These are phyloP conservation scores for Australoheros facetus DNA, from an alignment of 2,797 vertebrate genomes.

Conservation along the genomic window DNA sequence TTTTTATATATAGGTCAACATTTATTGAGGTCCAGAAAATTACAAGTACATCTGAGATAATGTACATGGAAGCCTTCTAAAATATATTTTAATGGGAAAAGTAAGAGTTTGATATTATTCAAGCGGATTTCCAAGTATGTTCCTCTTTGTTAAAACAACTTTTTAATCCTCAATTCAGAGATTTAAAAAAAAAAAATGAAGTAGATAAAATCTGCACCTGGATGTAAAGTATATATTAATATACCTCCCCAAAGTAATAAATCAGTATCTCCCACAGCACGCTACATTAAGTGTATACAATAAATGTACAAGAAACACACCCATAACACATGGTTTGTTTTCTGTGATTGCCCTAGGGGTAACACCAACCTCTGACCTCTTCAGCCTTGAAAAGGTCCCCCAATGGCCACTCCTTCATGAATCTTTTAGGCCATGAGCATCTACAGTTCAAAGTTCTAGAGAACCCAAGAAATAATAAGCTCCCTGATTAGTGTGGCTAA, in stretches of 20 bases:
- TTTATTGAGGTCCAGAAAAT: conserved; percentile 57
- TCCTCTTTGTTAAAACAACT: not conserved
- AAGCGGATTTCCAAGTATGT: conserved; percentile 16
- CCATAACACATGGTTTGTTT: conserved; percentile 78
- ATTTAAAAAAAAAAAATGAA: conserved; percentile 24
- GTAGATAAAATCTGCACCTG: conserved; percentile 9
- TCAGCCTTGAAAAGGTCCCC: conserved; percentile 71
- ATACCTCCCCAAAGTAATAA: conserved; percentile 22
- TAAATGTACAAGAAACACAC: conserved; percentile 53
- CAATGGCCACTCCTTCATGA: conserved; percentile 74
- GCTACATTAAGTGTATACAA: conserved; percentile 53
- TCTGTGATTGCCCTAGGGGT: conserved; percentile 75
- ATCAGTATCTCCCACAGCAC: conserved; percentile 26
- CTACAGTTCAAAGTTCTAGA: conserved; percentile 79
- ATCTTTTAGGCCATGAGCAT: conserved; percentile 78
- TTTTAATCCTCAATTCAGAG: not conserved
- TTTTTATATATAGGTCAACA: conserved; percentile 48
- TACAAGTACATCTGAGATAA: conserved; percentile 54
- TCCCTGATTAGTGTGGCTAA: conserved; percentile 79
- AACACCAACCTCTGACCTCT: conserved; percentile 77
- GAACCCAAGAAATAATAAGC: conserved; percentile 81
- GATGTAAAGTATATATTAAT: conserved; percentile 15
- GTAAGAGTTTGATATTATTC: conserved; percentile 26
- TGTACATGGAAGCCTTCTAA: conserved; percentile 8
- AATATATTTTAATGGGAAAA: conserved; percentile 16